Conservation (phyloP, 30 jellyfish, hydroid and myxozoan genomes). For the Aurelia aurita region DNA sequence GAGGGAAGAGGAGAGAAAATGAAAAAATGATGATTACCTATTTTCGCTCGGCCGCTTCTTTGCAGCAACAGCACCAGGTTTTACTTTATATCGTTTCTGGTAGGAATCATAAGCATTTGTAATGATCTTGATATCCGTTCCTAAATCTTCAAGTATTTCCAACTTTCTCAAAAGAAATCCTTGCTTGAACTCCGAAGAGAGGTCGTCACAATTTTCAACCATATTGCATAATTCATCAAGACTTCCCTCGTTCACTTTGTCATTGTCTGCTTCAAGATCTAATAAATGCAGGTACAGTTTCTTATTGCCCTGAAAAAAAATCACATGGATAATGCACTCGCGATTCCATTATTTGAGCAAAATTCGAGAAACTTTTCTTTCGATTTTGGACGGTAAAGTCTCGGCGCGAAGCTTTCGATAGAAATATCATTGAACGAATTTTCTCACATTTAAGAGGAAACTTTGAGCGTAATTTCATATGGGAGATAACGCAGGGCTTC, state of each 20-base stretch:
- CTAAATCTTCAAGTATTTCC: conserved; percentile 85
- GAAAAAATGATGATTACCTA: conserved; percentile 33
- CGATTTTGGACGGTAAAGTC: too few species aligned
- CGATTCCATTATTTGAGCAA: too few species aligned
- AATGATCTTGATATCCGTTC: conserved; percentile 56
- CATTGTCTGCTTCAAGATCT: conserved; percentile 80
- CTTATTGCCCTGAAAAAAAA: conserved; percentile 79
- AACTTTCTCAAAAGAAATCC: conserved; percentile 80
- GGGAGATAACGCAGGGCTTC: too few species aligned
- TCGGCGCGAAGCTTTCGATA: too few species aligned
- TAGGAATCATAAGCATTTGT: conserved; percentile 69
- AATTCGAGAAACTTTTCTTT: too few species aligned
- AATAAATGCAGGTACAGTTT: conserved; percentile 83
- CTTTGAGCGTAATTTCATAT: too few species aligned
- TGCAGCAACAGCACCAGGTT: conserved; percentile 36
- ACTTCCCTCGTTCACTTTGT: conserved; percentile 56
- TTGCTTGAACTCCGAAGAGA: conserved; percentile 80
- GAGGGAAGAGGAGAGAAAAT: not conserved
- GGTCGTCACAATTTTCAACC: conserved; percentile 65
- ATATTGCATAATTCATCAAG: conserved; percentile 48
- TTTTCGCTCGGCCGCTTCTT: conserved; percentile 44
- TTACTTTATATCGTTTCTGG: conserved; percentile 52
- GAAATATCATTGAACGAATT: too few species aligned
- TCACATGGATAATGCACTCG: not conserved
- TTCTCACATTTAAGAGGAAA: too few species aligned